Base-by-base conservation (phyloP, 2,797 vertebrate genomes). In the Erpetoichthys calabaricus region DNA sequence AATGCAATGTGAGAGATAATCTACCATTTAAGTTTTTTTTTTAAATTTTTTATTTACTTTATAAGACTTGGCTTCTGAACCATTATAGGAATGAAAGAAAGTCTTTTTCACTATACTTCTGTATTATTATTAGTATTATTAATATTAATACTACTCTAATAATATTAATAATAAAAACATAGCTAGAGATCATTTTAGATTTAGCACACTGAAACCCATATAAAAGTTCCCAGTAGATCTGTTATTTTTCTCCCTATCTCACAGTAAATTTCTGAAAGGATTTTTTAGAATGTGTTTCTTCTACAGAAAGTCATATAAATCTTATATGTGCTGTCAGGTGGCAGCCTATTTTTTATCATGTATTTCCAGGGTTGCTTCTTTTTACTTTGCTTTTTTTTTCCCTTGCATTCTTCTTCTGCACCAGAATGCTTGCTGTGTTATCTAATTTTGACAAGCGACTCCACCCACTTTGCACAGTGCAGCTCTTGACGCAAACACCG, bases 341-440 rank as follows among this genome's bases (percentile, higher is more conserved):
- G 73, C 77, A 69, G 72, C 77, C 77, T 80, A 78, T 77, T 76
- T 77, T 75, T 77, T 77, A 73, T 74, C 71, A 69, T 71, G 68
- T 70, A 67, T 75, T 73, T 72, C 69, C 78, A 83, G 82, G 81
- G 83, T 84, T 77, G 82, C 83, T 84, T 77, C 78, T 75, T 81
- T 78, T 79, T 78, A 73, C 68, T 74, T 70, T 67, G 68, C 78
- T 75, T 78, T 77, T 80, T 78, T 80, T 79, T 72, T 70, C 76
- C 25, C 25, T 25, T 67, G 68, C 78, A 76, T 78, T 77, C 80
- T 78, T 80, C 80, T 72, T 70, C 76, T 69, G 77, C 71, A 62
- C 77, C 67, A 61, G 56, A 75, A 75, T 81, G 80, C 81, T 84
- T 84, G 25, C 25, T 25, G 25, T 85, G 85, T 84, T 84, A 84